Percentiles rank a stretch among this genome's conserved stretches.
These are phyloP conservation scores for Amazona vittata DNA, from an alignment of 2,113 vertebrate genomes.

Conservation along the genomic window DNA sequence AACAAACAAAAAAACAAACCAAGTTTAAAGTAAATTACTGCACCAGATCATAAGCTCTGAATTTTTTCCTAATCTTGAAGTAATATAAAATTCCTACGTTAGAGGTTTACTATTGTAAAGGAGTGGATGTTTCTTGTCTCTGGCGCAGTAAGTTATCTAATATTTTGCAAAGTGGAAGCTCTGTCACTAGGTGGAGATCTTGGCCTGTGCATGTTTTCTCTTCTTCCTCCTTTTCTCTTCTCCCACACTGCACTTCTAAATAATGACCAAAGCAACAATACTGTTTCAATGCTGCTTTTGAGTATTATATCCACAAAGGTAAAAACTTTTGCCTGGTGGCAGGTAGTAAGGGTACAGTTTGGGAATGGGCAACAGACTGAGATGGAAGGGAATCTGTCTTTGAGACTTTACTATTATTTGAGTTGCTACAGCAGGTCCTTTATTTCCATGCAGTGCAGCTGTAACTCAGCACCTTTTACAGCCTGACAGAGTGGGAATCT, in stretches of 20 bases:
- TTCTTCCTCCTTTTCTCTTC: too few species aligned
- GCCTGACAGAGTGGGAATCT: not conserved
- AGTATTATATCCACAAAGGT: not conserved
- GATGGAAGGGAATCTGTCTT: not conserved
- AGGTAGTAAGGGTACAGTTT: not conserved
- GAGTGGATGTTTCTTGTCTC: not conserved
- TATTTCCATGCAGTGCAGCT: not conserved
- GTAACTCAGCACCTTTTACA: not conserved
- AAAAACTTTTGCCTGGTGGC: not conserved
- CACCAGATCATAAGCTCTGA: not conserved
- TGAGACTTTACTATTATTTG: not conserved
- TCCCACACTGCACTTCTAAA: fast-evolving
- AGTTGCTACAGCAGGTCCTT: not conserved
- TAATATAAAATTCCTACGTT: not conserved
- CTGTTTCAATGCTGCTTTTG: not conserved
- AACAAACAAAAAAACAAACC: not conserved
- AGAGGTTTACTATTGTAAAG: not conserved
- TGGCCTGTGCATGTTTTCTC: not conserved
- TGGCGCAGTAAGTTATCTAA: fast-evolving
- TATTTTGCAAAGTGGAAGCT: not conserved
- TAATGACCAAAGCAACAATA: not conserved
- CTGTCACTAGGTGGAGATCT: constrained; percentile 55
- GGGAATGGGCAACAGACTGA: not conserved
- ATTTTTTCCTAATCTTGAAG: too few species aligned
- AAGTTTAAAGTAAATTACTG: not conserved